Base-by-base conservation (phyloP, 2,113 vertebrate species). In the Diphyllodes magnificus region DNA sequence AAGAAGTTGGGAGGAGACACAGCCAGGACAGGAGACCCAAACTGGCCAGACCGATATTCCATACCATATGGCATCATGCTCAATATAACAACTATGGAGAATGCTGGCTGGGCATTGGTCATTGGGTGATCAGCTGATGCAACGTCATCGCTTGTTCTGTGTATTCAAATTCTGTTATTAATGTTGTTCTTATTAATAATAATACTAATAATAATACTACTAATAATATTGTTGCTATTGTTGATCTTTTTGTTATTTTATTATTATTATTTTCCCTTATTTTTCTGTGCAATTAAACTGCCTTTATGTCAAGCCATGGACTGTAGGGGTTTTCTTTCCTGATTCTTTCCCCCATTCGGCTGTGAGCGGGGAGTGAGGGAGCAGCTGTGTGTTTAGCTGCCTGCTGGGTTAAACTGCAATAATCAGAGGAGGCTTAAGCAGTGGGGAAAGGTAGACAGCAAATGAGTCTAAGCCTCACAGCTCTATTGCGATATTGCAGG, bases 321-420 rank as follows among this genome's bases (percentile, higher is more conserved):
- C 44, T 83, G 56, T 56, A 49, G 28, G 28, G 6, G 5, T 0
- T 8, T 33, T 30, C 25, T 57, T 30, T 3, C 30, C 37, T 37
- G 20, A 21, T 64, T 30, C 8, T 72, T 49, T 64, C 15, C 14
- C 42, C 27, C 33, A 45, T 39, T 49, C 4, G 4, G 5, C 28
- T n/a, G 42, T 8, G 16, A 64, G 24, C 0, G 0, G 16, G 9
- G 16, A 37, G 15, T 44, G 23, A 78, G 13, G 3, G 14, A 84
- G 4, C 4, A 31, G 50, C 27, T 78, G 16, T n/a, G 31, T 70
- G 11, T 33, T 64, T 18, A n/a, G 27, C 37, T 64, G 37, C 37
- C n/a, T 45, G 28, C 13, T 21, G 3, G 5, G 10, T 45, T 79
- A 79, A 44, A 39, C 20, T 17, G 53, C 21, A 37, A 27, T 8